Evolutionary conservation across 2,113 vertebrate genomes (phyloP).

Genomic region (Oryzias celebensis): DNA sequence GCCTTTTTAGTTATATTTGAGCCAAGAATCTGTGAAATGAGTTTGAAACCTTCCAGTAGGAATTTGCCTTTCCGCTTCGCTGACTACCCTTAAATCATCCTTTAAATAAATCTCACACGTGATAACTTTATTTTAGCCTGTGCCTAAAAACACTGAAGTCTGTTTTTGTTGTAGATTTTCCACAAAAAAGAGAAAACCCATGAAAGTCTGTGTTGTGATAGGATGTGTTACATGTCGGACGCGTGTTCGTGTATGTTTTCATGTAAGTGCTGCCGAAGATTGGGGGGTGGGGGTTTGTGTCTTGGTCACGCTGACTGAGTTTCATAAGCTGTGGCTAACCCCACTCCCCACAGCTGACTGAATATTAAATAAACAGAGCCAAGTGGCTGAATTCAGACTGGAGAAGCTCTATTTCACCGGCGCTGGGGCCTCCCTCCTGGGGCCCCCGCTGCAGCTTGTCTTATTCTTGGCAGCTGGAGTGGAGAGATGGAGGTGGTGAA

Average conservation of each 20-base stretch:
- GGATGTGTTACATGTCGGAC: conserved; percentile 1
- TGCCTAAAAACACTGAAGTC: not conserved
- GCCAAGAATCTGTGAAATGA: not conserved
- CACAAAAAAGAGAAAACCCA: not conserved
- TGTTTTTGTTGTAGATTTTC: not conserved
- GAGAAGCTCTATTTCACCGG: conserved; percentile 49
- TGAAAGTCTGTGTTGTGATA: conserved; percentile 5
- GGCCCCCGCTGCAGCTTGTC: conserved; percentile 70
- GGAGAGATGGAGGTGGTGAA: conserved; percentile 59
- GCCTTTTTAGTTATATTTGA: too few relatives aligned
- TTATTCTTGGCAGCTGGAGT: conserved; percentile 79
- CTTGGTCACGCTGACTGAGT: conserved; percentile 77
- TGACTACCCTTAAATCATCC: not conserved
- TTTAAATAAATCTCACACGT: conserved; percentile 2
- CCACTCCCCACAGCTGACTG: conserved; percentile 78
- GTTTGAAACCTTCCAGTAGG: not conserved
- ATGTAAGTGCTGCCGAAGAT: conserved; percentile 27
- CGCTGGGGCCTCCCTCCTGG: conserved; percentile 48
- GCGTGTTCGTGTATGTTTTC: not conserved
- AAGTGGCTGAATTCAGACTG: conserved; percentile 71
- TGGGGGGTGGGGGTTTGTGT: conserved; percentile 44
- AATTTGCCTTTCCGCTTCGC: not conserved
- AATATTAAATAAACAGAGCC: conserved; percentile 82
- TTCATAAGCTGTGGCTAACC: conserved; percentile 81
- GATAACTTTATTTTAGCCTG: conserved; percentile 7